phyloP scores from a whole-genome alignment of 2,113 vertebrate genomes.

The Oryzias woworae region DNA sequence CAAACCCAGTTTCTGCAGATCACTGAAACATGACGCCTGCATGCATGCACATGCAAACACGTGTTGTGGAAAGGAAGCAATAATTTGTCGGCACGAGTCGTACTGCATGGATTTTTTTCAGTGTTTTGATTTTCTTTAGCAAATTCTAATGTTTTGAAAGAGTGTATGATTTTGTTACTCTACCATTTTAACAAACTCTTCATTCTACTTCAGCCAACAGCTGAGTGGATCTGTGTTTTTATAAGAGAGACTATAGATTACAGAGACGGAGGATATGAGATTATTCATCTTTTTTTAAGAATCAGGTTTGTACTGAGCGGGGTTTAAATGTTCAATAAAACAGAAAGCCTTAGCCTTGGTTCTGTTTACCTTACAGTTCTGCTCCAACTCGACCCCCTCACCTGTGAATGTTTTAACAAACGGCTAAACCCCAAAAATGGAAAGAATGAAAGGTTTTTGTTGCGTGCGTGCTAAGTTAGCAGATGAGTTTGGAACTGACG shows the following conservation, averaged over 20 bases:
- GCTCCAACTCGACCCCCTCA: slow-evolving; percentile 36
- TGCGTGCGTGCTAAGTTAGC: slow-evolving; percentile 38
- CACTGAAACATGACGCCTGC: slow-evolving; percentile 64
- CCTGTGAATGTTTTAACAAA: slow-evolving; percentile 64
- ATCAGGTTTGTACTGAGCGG: slow-evolving; percentile 52
- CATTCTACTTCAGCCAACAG: slow-evolving; percentile 33
- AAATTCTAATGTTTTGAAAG: slow-evolving; percentile 70
- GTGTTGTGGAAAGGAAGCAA: slow-evolving; percentile 83
- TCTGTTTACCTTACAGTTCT: slow-evolving; percentile 29
- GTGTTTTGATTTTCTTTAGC: slow-evolving; percentile 62
- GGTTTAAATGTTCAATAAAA: slow-evolving; percentile 44
- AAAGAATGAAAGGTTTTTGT: slow-evolving; percentile 52
- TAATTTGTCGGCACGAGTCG: slow-evolving; percentile 72
- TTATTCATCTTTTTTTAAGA: slow-evolving; percentile 36
- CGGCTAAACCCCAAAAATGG: slow-evolving; percentile 66
- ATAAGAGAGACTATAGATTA: slow-evolving; percentile 57
- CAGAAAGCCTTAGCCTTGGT: slow-evolving; percentile 57
- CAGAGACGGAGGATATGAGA: background rate
- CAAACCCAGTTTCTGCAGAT: slow-evolving; percentile 66
- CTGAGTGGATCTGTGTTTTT: slow-evolving; percentile 54
- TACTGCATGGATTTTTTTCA: slow-evolving; percentile 64
- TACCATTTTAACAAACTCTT: slow-evolving; percentile 59
- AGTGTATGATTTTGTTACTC: slow-evolving; percentile 72
- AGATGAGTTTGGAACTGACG: slow-evolving; percentile 67
- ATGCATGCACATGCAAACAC: slow-evolving; percentile 65